Evolutionary conservation across 2,888 invertebrate genomes (phyloP).

Genomic region (Quadroppia sp.): DNA sequence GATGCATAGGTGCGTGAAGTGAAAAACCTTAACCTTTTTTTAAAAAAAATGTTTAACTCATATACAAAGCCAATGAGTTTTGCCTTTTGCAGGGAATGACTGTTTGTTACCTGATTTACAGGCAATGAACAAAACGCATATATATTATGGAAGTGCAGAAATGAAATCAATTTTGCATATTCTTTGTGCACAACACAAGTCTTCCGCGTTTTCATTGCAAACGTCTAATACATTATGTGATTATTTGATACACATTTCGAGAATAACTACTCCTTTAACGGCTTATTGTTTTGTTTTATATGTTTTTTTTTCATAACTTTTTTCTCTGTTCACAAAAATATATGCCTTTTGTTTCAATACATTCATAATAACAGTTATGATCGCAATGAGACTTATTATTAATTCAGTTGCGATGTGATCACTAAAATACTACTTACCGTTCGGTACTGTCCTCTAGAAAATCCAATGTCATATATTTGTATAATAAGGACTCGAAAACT

Average conservation of each 20-base stretch:
- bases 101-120: not conserved
- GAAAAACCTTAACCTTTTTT: conserved; percentile 26
- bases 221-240: not conserved
- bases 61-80: not conserved
- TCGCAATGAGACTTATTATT: not conserved
- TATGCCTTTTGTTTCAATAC: not conserved
- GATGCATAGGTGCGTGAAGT: conserved; percentile 21
- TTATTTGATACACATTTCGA: not conserved
- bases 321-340: not conserved
- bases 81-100: not conserved
- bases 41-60: not conserved
- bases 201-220: conserved; percentile 29
- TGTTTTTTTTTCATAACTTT: not conserved
- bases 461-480: not conserved
- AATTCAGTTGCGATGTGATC: not conserved
- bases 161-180: conserved; percentile 25
- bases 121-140: not conserved
- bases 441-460: not conserved
- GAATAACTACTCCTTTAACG: not conserved
- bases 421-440: not conserved
- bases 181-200: not conserved
- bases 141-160: not conserved
- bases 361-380: not conserved
- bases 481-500: not conserved
- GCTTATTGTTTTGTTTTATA: conserved; percentile 5